Evolutionary conservation across 2,888 invertebrate species (phyloP).

Genomic region (Ellobium chinense): DNA sequence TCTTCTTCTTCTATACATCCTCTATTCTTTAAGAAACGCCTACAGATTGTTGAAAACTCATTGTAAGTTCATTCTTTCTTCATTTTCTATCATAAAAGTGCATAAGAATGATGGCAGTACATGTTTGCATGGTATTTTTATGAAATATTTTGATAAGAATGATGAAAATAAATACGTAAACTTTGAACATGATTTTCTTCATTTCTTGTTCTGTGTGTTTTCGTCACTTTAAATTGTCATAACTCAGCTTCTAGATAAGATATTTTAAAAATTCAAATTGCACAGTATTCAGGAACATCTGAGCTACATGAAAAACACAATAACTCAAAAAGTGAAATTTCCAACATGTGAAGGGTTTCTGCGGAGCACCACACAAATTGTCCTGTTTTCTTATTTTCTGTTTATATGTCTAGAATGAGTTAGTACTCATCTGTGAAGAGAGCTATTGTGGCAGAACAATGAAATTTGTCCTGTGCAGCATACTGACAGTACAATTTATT

Average conservation of each 20-base stretch:
- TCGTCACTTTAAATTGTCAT: not conserved
- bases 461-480: too few relatives aligned
- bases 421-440: too few relatives aligned
- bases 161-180: not conserved
- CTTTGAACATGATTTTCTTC: not conserved
- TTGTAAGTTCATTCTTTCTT: not conserved
- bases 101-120: not conserved
- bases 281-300: not conserved
- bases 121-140: not conserved
- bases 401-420: too few relatives aligned
- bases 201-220: not conserved
- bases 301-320: not conserved
- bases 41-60: too few relatives aligned
- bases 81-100: not conserved
- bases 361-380: too few relatives aligned
- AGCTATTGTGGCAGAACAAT: too few relatives aligned
- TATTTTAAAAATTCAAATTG: not conserved
- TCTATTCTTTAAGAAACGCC: too few relatives aligned
- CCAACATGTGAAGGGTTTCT: conserved; percentile 11
- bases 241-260: not conserved
- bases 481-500: too few relatives aligned
- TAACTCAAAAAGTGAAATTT: not conserved
- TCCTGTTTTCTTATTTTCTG: too few relatives aligned
- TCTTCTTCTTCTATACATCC: too few relatives aligned
- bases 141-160: not conserved